A percentile compares a stretch with the other conserved stretches of the same genome.
These are phyloP conservation scores for Eonycteris spelaea DNA, from an alignment of 2,113 vertebrate species.

Conservation along the genomic window DNA sequence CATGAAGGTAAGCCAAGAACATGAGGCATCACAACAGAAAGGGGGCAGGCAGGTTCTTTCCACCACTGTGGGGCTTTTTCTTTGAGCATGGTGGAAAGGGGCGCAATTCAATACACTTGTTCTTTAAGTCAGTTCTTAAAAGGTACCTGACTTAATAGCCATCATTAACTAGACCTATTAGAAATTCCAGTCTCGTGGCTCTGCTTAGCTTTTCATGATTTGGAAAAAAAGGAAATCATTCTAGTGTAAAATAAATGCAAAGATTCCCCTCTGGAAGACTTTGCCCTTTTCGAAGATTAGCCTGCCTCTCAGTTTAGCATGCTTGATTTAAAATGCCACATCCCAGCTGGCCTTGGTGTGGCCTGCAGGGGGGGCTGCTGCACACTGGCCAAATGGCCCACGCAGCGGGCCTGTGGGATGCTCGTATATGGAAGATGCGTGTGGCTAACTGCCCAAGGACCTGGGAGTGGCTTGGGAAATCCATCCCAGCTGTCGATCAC, in stretches of 20 bases:
- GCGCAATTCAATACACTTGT: neutral
- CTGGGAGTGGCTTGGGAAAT: neutral
- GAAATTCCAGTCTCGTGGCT: neutral
- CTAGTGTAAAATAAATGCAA: neutral
- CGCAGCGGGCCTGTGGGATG: fast-evolving
- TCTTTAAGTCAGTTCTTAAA: neutral
- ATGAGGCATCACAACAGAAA: fast-evolving
- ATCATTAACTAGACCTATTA: neutral
- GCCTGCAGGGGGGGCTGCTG: neutral
- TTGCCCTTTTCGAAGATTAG: neutral
- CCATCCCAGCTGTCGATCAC: neutral
- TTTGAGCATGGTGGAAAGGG: neutral
- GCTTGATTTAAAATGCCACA: neutral
- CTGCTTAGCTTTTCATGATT: neutral
- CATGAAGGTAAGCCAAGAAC: conserved; percentile 86
- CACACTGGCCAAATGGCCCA: fast-evolving
- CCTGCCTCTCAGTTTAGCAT: fast-evolving
- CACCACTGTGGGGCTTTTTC: neutral
- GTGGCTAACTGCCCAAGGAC: neutral
- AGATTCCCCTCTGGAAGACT: neutral
- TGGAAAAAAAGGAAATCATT: neutral
- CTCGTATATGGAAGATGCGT: neutral
- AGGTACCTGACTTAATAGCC: conserved; percentile 2
- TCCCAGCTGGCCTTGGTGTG: neutral
- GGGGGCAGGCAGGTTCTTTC: neutral